Base-by-base conservation (phyloP, 2,113 vertebrate genomes). In the Dicentrarchus labrax region DNA sequence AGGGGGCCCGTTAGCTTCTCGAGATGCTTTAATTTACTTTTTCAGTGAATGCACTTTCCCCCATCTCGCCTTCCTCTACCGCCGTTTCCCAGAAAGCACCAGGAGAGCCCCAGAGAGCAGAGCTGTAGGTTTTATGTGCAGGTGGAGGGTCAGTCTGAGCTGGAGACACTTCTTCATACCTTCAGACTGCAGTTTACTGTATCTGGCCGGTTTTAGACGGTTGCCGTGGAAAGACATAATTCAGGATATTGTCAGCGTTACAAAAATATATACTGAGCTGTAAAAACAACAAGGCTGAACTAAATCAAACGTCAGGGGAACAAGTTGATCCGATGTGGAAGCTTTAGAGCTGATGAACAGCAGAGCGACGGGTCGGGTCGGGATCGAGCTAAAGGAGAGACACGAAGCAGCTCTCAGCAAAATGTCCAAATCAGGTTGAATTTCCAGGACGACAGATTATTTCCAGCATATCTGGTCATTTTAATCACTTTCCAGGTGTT, bases 141-240 rank as follows among this genome's bases (percentile, higher is more conserved):
- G 48, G 69, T 53, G 48, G 57, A 71, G 57, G 36, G 11, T 9
- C 0, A 4, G 39, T 30, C 48, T 22, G 50, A 22, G 57, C 16
- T 41, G 30, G 1, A 48, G 48, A 50, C 59, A 59, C 24, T 2
- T 48, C 61, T 66, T 73, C 70, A 80, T 56, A 66, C 77, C 45
- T 51, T 48, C 76, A 78, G 65, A 48, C 53, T 17, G 30, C 0
- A 50, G 13, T 78, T 69, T 69, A 78, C 43, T 39, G 43, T 11
- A 6, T 69, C 30, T 69, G 76, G 64, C 74, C 1, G 2, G 1
- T 2, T 2, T 43, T 8, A 30, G 24, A 73, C 1, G 10, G 47
- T 53, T 24, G 15, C 38, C 50, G 54, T 22, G 54, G 43, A 78
- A 69, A 77, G 39, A 38, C 22, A 50, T 69, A 41, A 50, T 13